phyloP scores from a whole-genome alignment of 1,140 invertebrate genomes.

The Trichonephila clavata region DNA sequence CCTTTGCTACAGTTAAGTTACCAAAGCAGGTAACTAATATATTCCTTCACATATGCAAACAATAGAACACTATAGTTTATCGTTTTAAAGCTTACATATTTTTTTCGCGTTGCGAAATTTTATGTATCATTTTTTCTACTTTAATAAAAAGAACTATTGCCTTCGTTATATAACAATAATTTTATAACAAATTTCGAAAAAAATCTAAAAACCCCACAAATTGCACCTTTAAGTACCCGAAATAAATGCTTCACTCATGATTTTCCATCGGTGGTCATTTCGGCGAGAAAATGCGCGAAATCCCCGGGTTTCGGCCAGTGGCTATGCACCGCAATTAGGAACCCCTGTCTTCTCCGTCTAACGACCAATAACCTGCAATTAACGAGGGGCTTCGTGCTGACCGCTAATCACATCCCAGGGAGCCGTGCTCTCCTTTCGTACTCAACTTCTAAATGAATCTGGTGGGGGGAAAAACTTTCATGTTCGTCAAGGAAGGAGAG shows the following conservation, averaged over 20 bases:
- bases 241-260: not conserved
- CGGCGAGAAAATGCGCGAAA: not conserved
- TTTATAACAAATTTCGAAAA: not conserved
- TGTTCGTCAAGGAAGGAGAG: not conserved
- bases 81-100: too few relatives aligned
- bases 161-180: too few relatives aligned
- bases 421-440: conserved; percentile 25
- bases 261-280: conserved; percentile 17
- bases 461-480: not conserved
- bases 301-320: conserved; percentile 25
- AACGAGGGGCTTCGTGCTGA: conserved; percentile 38
- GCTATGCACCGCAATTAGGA: conserved; percentile 54
- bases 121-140: too few relatives aligned
- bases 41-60: too few relatives aligned
- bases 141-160: too few relatives aligned
- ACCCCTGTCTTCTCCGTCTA: conserved; percentile 20
- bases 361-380: conserved; percentile 63
- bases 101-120: too few relatives aligned
- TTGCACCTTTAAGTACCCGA: not conserved
- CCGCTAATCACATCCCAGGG: conserved; percentile 54
- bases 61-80: too few relatives aligned
- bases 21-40: too few relatives aligned
- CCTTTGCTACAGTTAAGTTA: too few relatives aligned
- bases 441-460: conserved; percentile 49
- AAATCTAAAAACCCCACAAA: not conserved